A percentile compares a stretch with the other conserved stretches of the same genome.
Evolutionary conservation across 2,888 invertebrate species (phyloP).

Genomic region (Heteropelma amictum): DNA sequence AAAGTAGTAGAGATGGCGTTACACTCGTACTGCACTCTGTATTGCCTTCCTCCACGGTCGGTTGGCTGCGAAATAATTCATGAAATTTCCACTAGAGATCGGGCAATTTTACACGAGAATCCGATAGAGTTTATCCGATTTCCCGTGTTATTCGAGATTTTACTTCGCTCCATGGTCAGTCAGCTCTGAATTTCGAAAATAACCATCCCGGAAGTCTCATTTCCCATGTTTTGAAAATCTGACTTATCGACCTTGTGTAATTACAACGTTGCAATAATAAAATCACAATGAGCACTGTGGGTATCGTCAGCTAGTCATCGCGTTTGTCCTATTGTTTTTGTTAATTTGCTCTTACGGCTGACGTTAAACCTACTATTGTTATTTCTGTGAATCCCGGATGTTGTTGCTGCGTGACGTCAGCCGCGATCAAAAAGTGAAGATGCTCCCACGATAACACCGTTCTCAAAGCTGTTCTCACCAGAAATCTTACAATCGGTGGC

Average conservation of each 20-base stretch:
- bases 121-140: not conserved
- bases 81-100: not conserved
- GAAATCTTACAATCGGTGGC: not conserved
- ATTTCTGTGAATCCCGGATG: too few species aligned
- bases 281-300: not conserved
- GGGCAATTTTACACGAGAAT: not conserved
- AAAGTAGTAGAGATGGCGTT: too few species aligned
- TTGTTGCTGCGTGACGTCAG: too few species aligned
- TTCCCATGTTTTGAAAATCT: slow-evolving; percentile 49
- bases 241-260: not conserved
- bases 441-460: not conserved
- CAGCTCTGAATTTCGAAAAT: slow-evolving; percentile 51
- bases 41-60: too few species aligned
- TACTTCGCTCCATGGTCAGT: slow-evolving; percentile 29
- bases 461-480: not conserved
- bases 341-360: too few species aligned
- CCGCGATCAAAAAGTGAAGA: too few species aligned
- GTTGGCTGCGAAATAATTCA: slow-evolving; percentile 29
- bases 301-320: too few species aligned
- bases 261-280: not conserved
- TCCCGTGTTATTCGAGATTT: slow-evolving; percentile 30
- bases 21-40: too few species aligned
- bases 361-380: too few species aligned
- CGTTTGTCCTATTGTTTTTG: too few species aligned
- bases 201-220: slow-evolving; percentile 57